These are phyloP conservation scores for Scolopax rusticola DNA, from an alignment of 2,797 vertebrate species.

Conservation along the genomic window DNA sequence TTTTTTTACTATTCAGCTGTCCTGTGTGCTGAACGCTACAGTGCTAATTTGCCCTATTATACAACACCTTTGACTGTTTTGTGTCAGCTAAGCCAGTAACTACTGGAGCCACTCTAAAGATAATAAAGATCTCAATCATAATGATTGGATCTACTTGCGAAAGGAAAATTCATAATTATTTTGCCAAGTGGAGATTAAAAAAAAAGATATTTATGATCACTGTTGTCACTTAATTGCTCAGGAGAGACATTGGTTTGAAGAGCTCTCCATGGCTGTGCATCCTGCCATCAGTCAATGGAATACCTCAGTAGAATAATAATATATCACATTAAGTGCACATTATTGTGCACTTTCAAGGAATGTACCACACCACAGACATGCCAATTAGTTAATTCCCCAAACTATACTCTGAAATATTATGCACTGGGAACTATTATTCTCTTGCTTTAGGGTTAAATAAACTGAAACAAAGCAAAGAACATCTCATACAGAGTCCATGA, in stretches of 20 bases:
- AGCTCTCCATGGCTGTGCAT: background rate
- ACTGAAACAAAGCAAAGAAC: background rate
- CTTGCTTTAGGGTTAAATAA: background rate
- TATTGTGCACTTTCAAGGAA: background rate
- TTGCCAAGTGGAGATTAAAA: background rate
- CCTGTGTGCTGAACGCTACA: background rate
- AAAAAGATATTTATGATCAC: background rate
- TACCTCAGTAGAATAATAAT: background rate
- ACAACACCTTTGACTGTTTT: background rate
- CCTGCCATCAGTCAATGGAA: background rate
- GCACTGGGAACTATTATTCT: background rate
- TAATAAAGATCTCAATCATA: background rate
- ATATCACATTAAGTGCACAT: background rate
- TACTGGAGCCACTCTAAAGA: background rate
- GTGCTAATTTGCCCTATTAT: background rate
- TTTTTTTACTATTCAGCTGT: background rate
- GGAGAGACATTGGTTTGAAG: constrained; percentile 1
- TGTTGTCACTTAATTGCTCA: background rate
- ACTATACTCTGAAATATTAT: background rate
- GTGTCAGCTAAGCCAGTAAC: background rate
- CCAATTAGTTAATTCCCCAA: background rate
- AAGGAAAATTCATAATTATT: background rate
- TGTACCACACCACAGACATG: background rate
- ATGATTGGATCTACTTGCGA: background rate
- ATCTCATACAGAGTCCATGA: background rate